Evolutionary conservation across 2,888 invertebrate species (phyloP).

Genomic region (Acanthopleura granulata): DNA sequence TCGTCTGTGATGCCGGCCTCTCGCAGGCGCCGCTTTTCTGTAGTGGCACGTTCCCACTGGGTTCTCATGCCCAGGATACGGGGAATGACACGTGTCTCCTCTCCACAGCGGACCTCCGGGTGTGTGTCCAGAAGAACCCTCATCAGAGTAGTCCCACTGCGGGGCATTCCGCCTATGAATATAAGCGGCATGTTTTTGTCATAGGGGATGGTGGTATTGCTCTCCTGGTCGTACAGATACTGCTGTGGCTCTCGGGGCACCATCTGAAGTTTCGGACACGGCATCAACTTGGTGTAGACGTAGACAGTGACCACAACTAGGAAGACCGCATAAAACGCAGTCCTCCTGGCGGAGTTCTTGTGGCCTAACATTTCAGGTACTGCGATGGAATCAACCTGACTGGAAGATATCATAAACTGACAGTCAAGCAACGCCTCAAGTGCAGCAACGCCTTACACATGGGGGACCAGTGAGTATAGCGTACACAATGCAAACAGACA

Average conservation of each 20-base stretch:
- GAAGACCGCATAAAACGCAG: background rate
- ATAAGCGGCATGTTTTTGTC: constrained; percentile 88
- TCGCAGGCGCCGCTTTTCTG: constrained; percentile 51
- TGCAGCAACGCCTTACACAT: too few relatives aligned
- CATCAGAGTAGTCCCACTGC: constrained; percentile 97
- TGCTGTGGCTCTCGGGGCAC: constrained; percentile 48
- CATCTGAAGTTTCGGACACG: constrained; percentile 44
- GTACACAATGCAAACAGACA: too few relatives aligned
- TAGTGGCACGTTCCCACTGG: constrained; percentile 91
- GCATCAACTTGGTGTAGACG: background rate
- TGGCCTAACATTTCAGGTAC: background rate
- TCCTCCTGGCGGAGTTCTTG: background rate
- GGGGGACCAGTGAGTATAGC: too few relatives aligned
- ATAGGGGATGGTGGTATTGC: constrained; percentile 71
- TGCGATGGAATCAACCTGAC: too few relatives aligned
- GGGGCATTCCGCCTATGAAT: constrained; percentile 91
- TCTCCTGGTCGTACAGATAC: constrained; percentile 48
- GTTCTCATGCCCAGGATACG: constrained; percentile 94
- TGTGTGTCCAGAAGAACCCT: constrained; percentile 98
- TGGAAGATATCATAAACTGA: too few relatives aligned
- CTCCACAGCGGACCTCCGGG: constrained; percentile 95
- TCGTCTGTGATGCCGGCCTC: constrained; percentile 81
- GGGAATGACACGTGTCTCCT: constrained; percentile 95
- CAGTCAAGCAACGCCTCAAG: too few relatives aligned
- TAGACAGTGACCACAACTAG: background rate